Evolutionary conservation across 2,888 invertebrate genomes (phyloP).

Genomic region (Amphipoea oculea): DNA sequence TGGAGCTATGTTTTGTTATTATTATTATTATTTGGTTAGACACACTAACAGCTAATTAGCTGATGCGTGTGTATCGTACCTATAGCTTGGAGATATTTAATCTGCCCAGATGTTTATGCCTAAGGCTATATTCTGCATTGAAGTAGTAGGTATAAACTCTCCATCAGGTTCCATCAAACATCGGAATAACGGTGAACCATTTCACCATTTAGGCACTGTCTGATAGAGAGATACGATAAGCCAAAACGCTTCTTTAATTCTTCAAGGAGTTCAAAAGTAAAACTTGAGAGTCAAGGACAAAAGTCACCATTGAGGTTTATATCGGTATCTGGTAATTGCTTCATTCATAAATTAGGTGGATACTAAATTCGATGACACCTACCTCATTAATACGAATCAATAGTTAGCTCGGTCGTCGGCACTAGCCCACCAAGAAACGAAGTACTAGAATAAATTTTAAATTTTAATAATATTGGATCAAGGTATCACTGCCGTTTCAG

Average conservation of each 20-base stretch:
- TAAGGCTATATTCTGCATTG: not conserved
- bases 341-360: conserved; percentile 36
- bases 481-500: not conserved
- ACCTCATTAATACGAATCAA: conserved; percentile 24
- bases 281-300: not conserved
- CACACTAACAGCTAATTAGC: too few relatives aligned
- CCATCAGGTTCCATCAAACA: not conserved
- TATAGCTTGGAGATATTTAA: too few relatives aligned
- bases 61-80: too few relatives aligned
- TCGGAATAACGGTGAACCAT: not conserved
- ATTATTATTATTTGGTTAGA: too few relatives aligned
- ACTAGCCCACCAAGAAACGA: conserved; percentile 1
- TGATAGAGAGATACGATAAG: not conserved
- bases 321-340: conserved; percentile 17
- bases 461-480: conserved; percentile 9
- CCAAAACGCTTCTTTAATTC: not conserved
- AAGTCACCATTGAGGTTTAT: conserved; percentile 10
- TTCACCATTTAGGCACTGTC: not conserved
- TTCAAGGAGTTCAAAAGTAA: not conserved
- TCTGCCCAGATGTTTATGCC: not conserved
- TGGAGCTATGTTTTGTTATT: not conserved
- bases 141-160: not conserved
- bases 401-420: conserved; percentile 13
- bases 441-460: not conserved
- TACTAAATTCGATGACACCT: not conserved